Conservation (phyloP, 2,797 vertebrate species). For the Cuniculus paca region DNA sequence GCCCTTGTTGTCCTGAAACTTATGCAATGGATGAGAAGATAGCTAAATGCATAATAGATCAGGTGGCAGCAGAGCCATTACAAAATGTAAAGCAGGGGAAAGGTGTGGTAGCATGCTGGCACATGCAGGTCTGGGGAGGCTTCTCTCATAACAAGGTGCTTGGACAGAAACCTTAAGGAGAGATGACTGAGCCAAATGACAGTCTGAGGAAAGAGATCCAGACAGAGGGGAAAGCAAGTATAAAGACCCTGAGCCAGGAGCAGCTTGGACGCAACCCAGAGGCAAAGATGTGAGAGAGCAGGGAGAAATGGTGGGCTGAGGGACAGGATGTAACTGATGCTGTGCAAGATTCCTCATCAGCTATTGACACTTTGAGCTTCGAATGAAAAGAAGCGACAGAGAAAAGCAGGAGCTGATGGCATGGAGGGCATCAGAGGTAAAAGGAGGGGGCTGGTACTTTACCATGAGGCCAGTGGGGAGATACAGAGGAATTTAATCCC, state of each 20-base stretch:
- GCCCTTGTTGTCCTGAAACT: neutral
- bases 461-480: neutral
- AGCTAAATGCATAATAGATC: neutral
- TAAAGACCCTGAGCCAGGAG: neutral
- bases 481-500: neutral
- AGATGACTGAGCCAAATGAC: neutral
- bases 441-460: neutral
- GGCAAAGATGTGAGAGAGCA: neutral
- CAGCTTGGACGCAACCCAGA: neutral
- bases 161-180: neutral
- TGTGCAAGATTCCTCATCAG: neutral
- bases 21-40: neutral
- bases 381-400: no score
- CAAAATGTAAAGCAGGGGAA: neutral
- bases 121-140: neutral
- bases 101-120: accelerated
- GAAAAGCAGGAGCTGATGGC: neutral
- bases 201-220: neutral
- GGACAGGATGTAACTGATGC: neutral
- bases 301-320: no score
- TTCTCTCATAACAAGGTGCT: accelerated
- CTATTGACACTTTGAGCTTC: neutral
- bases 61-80: neutral
- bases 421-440: neutral
- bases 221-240: neutral